Base-by-base conservation (phyloP, 2,888 invertebrate genomes). In the Tetropium fuscum region DNA sequence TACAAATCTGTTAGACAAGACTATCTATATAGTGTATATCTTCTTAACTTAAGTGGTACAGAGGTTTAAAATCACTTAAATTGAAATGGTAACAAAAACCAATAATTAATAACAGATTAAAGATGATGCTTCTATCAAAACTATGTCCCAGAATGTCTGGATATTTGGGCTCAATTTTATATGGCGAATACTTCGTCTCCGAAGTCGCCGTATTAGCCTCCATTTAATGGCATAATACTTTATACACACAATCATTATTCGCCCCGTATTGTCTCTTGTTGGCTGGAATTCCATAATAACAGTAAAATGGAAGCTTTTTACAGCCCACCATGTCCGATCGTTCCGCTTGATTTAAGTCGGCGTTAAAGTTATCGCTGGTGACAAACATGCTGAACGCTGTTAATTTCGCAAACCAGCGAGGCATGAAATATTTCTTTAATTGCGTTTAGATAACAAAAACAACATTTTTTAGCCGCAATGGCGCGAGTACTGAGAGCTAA, bases 281-380 rank as follows among this genome's bases (percentile, higher is more conserved):
- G n/a, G 16, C 3, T 2, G 27, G 30, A 16, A 30, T n/a, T 10
- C 20, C 40, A 11, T 30, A 30, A 45, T 30, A 18, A 45, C 45
- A 45, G 18, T 45, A 45, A 45, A 30, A 10, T 11, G 30, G 8
- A 10, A n/a, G 45, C 32, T n/a, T 45, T 43, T 45, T 45, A 45
- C 45, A 13, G 11, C 32, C 25, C 10, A 6, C 22, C 11, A 19
- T 18, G 11, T 6, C 41, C 41, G 8, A 41, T 41, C 16, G 41
- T 41, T 32, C n/a, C n/a, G n/a, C 13, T 13, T 6, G 34, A 11
- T 41, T 22, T 19, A 11, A 41, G 16, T 18, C 11, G 13, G 22
- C 22, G 22, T 41, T 41, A 41, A 32, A 41, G 10, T 22, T 41
- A 41, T 22, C 11, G 40, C 41, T n/a, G 8, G 41, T 8, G 41